Evolutionary conservation across 1,140 invertebrate genomes (phyloP).

Genomic region (Tetranychus cinnabarinus): DNA sequence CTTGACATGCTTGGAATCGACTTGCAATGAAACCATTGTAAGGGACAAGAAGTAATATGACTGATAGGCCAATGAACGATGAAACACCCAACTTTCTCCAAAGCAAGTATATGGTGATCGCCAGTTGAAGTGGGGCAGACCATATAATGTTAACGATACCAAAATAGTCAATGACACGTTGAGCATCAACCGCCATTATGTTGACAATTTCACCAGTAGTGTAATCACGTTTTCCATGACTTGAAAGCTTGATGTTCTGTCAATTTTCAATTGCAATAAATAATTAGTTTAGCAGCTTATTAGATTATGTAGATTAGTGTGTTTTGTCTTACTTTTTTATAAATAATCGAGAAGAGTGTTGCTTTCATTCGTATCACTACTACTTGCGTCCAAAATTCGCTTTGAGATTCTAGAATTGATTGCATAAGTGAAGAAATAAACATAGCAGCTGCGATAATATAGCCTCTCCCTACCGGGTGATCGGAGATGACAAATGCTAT

Average conservation of each 20-base stretch:
- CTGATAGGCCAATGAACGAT: not conserved
- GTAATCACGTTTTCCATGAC: too few species aligned
- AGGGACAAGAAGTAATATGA: not conserved
- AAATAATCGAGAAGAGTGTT: constrained; percentile 20
- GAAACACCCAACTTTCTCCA: not conserved
- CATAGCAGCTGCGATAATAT: constrained; percentile 40
- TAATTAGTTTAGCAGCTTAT: too few species aligned
- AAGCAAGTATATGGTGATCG: not conserved
- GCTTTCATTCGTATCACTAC: constrained; percentile 18
- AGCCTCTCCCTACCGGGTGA: constrained; percentile 57
- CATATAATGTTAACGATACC: not conserved
- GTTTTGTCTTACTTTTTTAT: constrained; percentile 17
- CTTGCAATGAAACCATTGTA: not conserved
- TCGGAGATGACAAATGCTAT: constrained; percentile 12
- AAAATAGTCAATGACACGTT: not conserved
- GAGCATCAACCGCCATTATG: not conserved
- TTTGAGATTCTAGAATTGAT: constrained; percentile 63
- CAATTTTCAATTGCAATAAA: too few species aligned
- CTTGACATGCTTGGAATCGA: not conserved
- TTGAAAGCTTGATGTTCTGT: too few species aligned
- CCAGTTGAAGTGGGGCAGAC: not conserved
- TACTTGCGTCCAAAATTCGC: constrained; percentile 63
- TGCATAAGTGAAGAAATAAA: constrained; percentile 14
- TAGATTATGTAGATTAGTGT: too few species aligned
- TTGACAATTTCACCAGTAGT: not conserved